Base-by-base conservation (phyloP, 1,140 invertebrate genomes). In the Branchinecta lindahli region DNA sequence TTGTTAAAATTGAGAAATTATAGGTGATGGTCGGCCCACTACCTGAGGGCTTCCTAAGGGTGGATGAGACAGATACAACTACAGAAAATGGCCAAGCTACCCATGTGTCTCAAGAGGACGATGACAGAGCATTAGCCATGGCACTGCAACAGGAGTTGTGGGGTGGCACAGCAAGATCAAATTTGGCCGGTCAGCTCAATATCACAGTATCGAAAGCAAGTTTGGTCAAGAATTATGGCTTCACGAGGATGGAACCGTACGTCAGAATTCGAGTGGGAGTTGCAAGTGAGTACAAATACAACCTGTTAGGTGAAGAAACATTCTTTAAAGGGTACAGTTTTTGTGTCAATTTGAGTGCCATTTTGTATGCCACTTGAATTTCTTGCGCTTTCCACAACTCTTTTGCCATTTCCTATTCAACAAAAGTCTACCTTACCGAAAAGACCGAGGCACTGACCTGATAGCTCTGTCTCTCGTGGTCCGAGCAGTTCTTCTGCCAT, bases 211-310 rank as follows among this genome's bases (percentile, higher is more conserved):
- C 84, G 68, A 74, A 89, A 84, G 89, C 94, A 8, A 94, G 92
- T 80, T 81, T 98, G 69, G 87, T 88, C 3, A 96, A 97, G 81
- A 98, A 97, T 80, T 98, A 98, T 86, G 94, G 95, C 46, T 82
- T 98, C 73, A 91, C 92, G 4, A 84, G 91, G 72, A 98, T 97
- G 94, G 94, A 97, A 81, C 94, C 94, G 0, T 97, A 97, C 79
- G 91, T 91, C n/a, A 83, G 94, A 74, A 77, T 97, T 66, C 83
- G 92, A 74, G 85, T 98, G 52, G 95, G 94, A 3, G n/a, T n/a
- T n/a, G n/a, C n/a, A n/a, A n/a, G n/a, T n/a, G 33, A 33, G 33
- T 5, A 33, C 33, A 33, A 3, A 33, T 33, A 5, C 5, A 33
- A 33, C 33, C 33, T 33, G 33, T 33, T 5, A 33, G 33, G 33